Base-by-base conservation (phyloP, 2,888 invertebrate genomes). In the Mystacides longicornis region DNA sequence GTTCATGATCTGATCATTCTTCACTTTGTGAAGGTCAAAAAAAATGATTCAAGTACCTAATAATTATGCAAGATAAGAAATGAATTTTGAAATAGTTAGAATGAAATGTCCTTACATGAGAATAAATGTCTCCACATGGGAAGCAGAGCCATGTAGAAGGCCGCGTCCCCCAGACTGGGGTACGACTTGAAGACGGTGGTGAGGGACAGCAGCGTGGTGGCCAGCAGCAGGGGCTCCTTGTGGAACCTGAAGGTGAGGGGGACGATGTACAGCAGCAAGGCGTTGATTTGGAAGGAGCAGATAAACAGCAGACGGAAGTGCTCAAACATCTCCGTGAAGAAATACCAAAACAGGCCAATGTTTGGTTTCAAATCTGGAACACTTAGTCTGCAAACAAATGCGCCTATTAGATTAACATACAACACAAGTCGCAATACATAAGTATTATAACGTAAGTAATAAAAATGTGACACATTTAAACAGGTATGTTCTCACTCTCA, bases 281-380 rank as follows among this genome's bases (percentile, higher is more conserved):
- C 92, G 72, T 98, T 97, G 64, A 99, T 87, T 81, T 98, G 98
- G 71, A 99, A 98, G 62, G 96, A 92, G 68, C 89, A 93, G 21
- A 97, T 85, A 74, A 99, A 99, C 65, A 99, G 82, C 59, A 88
- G 80, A 50, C 95, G 84, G 68, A 99, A 99, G 72, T 99, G 98
- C 65, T 98, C 97, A 79, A 99, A 99, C 93, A 98, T 96, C 79
- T 99, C 98, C 1, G 96, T 97, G 71, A 99, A 99, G 74, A 99
- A 98, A 68, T 99, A 99, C 99, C 99, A 99, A 72, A 97, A 99
- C 1, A 99, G 76, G 1, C 99, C 99, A 64, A 96, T 89, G 69
- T 99, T 99, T 21, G 99, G 99, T 64, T 92, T 89, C 61, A 98
- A 77, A 70, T 99, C 98, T 1, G 93, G 91, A 51, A 95, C 94